A percentile compares a stretch with the other conserved stretches of the same genome.
Evolutionary conservation across 2,797 vertebrate species (phyloP).

Genomic region (Myiotriccus ornatus): DNA sequence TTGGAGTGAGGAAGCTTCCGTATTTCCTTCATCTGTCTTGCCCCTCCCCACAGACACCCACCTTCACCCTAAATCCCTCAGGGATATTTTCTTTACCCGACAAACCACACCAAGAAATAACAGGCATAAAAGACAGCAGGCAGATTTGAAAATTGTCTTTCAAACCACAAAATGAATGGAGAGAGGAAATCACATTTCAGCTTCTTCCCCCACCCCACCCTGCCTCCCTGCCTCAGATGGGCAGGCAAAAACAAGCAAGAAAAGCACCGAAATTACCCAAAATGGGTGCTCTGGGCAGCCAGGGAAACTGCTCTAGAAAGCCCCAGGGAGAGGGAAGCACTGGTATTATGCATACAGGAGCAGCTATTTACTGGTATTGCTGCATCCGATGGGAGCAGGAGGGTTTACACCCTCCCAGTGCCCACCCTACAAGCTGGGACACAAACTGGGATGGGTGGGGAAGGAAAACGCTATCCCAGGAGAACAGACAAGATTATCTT

Average conservation of each 20-base stretch:
- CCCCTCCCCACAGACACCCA: not conserved
- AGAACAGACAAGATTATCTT: not conserved
- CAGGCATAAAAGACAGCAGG: not conserved
- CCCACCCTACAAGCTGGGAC: not conserved
- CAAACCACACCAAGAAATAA: not conserved
- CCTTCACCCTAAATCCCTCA: not conserved
- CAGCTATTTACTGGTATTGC: not conserved
- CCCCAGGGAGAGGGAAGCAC: not conserved
- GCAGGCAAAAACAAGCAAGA: not conserved
- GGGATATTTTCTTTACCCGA: not conserved
- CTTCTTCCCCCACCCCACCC: not conserved
- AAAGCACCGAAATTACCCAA: not conserved
- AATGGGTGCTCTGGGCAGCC: not conserved
- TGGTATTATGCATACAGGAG: not conserved
- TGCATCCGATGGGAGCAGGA: not conserved
- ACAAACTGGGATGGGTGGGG: not conserved
- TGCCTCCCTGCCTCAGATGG: not conserved
- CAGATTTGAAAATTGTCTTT: constrained; percentile 1
- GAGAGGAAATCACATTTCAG: constrained; percentile 17
- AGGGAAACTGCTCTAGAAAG: not conserved
- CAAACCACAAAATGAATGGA: constrained; percentile 19
- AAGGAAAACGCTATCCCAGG: not conserved
- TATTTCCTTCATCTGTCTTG: not conserved
- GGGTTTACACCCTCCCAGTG: not conserved
- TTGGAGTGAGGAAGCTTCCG: not conserved